Base-by-base conservation (phyloP, 2,888 invertebrate species). In the Tineola bisselliella region DNA sequence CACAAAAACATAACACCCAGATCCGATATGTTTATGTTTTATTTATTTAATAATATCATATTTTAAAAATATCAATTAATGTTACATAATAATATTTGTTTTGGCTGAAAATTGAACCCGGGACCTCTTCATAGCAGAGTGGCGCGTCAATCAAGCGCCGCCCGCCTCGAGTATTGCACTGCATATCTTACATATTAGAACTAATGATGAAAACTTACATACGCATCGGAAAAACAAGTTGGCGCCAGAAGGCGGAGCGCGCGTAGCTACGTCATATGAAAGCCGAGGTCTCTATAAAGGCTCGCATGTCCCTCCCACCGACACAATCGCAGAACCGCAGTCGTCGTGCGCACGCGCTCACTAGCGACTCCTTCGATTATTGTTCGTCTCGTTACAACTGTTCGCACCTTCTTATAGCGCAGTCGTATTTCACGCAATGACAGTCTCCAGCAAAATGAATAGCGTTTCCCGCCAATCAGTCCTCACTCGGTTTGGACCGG, bases 381-480 rank as follows among this genome's bases (percentile, higher is more conserved):
- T 10, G 38, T 38, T 38, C 10, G n/a, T 38, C 38, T 38, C 38
- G 10, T 38, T 38, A 15, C 48, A 48, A 48, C 13, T 48, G 15
- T 48, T 6, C 48, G 15, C 48, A 5, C 56, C n/a, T 8, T 33
- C 15, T n/a, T 33, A n/a, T 1, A 10, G 19, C 18, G 13, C 48
- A 48, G 54, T 25, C 25, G 54, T 58, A 58, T 58, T 31, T 58
- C 33, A 1, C 75, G 68, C 66, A 67, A 88, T 88, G 88, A 88
- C 88, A 62, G 87, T 88, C 69, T 76, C 82, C 70, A 87, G 87
- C 77, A 87, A 87, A 73, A 84, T 88, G 84, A 88, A 87, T 74
- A 86, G 84, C 74, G 86, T 88, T 64, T 84, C 87, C 72, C 84
- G 87, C 73, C 86, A 81, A 69, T 82, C 86, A 64, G 71, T 83